These are phyloP conservation scores for Plecotus auritus DNA, from an alignment of 2,113 vertebrate species.

Conservation along the genomic window DNA sequence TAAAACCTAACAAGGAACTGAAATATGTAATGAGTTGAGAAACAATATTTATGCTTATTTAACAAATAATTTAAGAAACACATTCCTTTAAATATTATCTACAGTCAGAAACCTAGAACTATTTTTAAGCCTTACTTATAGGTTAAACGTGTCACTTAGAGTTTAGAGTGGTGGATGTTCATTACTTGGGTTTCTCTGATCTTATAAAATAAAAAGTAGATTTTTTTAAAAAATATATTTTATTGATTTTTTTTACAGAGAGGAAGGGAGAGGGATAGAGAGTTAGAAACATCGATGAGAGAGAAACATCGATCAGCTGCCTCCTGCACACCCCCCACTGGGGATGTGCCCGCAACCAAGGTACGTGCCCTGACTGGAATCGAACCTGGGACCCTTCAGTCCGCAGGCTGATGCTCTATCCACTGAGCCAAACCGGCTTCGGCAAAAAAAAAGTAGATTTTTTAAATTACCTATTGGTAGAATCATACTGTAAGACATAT, in stretches of 20 bases:
- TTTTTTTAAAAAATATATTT: too few relatives aligned
- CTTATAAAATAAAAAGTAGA: neutral
- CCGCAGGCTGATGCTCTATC: too few relatives aligned
- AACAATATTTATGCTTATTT: neutral
- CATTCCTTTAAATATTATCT: neutral
- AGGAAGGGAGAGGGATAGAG: too few relatives aligned
- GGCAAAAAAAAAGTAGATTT: neutral
- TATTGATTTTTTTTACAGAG: too few relatives aligned
- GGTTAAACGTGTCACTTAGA: neutral
- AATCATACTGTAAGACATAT: neutral
- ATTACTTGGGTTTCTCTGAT: neutral
- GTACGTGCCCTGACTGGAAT: too few relatives aligned
- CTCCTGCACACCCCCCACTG: too few relatives aligned
- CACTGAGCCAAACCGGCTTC: too few relatives aligned
- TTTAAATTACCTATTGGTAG: neutral
- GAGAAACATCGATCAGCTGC: too few relatives aligned
- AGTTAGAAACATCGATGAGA: too few relatives aligned
- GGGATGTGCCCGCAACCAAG: too few relatives aligned
- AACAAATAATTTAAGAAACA: neutral
- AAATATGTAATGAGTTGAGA: neutral
- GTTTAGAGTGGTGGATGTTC: neutral
- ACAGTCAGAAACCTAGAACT: neutral
- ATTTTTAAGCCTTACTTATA: neutral
- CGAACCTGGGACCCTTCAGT: too few relatives aligned
- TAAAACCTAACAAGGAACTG: neutral